Base-by-base conservation (phyloP, 2,113 vertebrate genomes). In the Panthera leo region DNA sequence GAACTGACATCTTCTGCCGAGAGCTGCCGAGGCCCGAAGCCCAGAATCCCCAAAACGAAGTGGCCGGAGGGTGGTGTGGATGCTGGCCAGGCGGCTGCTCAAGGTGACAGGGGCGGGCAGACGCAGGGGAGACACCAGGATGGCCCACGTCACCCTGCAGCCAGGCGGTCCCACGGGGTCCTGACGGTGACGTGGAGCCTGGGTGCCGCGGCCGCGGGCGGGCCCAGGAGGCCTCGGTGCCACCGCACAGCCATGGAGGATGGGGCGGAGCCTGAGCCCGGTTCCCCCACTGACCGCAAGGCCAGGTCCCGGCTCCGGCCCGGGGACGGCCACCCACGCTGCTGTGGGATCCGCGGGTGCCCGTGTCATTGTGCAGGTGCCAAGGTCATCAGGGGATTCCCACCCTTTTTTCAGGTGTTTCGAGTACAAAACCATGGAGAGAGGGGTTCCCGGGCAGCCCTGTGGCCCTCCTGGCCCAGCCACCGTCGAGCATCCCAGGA, bases 281-380 rank as follows among this genome's bases (percentile, higher is more conserved):
- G 12, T 65, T 4, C 11, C 27, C 25, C 25, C 9, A 9, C 61
- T 65, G 61, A 21, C 70, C 2, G 2, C n/a, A 12, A 73, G n/a
- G 70, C 70, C 19, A 12, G n/a, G 9, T 23, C n/a, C 18, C 4
- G 2, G 70, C 70, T 73, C 70, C 4, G 10, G 36, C 70, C 70
- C 5, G 10, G 70, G 19, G 5, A 21, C 2, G 70, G 10, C n/a
- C 8, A 7, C 8, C 68, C 19, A 0, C 1, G 10, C 21, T 5
- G 70, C 70, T 39, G n/a, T 39, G n/a, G 70, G 19, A 4, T 73
- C n/a, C 9, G 10, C 1, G 34, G 68, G 34, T 36, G 8, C 34
- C 3, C 8, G 4, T 19, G 34, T 67, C 68, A 70, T 29, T 31
- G 65, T 6, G 65, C 29, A 31, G 65, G 34, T 16, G 1, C 16